phyloP scores from a whole-genome alignment of 2,113 vertebrate species.

The Sitta europaea region DNA sequence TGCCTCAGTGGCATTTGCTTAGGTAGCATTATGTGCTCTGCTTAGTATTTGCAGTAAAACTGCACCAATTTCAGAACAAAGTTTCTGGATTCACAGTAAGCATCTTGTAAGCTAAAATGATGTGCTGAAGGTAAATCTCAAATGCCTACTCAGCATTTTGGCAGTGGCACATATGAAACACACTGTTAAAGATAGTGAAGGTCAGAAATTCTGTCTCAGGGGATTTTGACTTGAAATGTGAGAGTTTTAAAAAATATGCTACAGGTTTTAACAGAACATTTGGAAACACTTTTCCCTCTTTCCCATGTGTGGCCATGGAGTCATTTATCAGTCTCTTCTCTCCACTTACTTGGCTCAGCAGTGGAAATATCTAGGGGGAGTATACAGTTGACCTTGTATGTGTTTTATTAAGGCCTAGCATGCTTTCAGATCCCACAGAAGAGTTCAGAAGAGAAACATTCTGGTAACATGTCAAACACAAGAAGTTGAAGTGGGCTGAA shows the following conservation, averaged over 20 bases:
- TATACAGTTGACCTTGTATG: neutral
- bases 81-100: neutral
- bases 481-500: neutral
- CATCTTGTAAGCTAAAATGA: neutral
- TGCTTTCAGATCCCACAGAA: neutral
- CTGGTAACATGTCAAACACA: neutral
- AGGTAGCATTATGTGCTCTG: neutral
- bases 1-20: neutral
- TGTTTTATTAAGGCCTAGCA: neutral
- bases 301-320: neutral
- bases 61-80: neutral
- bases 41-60: neutral
- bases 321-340: neutral
- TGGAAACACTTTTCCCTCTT: slow-evolving; percentile 28
- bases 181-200: neutral
- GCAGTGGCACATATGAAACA: neutral
- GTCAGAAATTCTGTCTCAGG: neutral
- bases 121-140: neutral
- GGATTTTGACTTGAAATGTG: slow-evolving; percentile 18
- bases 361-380: neutral
- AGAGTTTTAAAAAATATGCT: neutral
- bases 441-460: neutral
- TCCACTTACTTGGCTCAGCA: neutral
- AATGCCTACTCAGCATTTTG: neutral
- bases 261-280: neutral